Conservation (phyloP, 2,113 vertebrate species). For the Prionailurus bengalensis region DNA sequence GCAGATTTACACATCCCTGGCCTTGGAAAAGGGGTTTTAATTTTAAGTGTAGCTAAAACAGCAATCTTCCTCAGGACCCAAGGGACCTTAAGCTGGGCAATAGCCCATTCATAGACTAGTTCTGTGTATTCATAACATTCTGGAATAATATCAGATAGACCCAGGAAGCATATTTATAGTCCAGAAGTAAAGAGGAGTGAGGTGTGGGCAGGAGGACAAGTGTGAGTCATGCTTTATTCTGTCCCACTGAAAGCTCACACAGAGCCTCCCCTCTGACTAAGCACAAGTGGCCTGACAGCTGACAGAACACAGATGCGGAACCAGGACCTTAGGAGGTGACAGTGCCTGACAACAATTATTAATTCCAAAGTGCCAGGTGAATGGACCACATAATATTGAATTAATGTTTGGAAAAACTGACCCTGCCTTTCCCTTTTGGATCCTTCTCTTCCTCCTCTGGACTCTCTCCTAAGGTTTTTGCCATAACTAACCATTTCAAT, state of each 20-base stretch:
- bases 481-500: not conserved
- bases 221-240: conserved; percentile 69
- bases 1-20: not conserved
- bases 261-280: conserved; percentile 1
- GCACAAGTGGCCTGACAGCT: not conserved
- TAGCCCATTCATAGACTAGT: not conserved
- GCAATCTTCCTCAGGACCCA: not conserved
- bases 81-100: not conserved
- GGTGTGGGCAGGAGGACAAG: not conserved
- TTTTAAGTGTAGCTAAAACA: conserved; percentile 1
- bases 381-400: not conserved
- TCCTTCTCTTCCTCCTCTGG: not conserved
- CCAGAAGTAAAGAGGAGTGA: not conserved
- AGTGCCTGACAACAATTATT: not conserved
- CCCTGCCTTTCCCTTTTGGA: not conserved
- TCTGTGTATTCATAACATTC: conserved; percentile 8
- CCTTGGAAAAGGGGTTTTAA: not conserved
- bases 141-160: conserved; percentile 25
- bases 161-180: conserved; percentile 63
- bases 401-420: not conserved
- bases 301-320: not conserved
- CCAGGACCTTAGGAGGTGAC: not conserved
- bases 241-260: not conserved
- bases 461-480: not conserved
- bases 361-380: not conserved